Percentiles rank a stretch among this genome's conserved stretches.
phyloP scores from a whole-genome alignment of 2,113 vertebrate genomes.

The Saiga tatarica region DNA sequence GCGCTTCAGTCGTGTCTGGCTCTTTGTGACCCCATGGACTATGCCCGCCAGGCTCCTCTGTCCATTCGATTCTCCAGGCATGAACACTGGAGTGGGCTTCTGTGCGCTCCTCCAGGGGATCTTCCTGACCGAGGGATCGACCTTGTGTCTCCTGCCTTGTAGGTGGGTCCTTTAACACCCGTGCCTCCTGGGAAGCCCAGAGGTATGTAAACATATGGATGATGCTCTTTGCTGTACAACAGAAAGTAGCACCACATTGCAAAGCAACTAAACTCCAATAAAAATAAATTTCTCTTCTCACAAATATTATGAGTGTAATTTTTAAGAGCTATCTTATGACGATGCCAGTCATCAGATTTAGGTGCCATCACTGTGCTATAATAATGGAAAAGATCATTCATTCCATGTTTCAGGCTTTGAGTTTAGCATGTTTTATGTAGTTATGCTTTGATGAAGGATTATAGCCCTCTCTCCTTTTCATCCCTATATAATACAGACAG shows the following conservation, averaged over 20 bases:
- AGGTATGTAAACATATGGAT: neutral
- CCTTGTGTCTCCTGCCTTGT: neutral
- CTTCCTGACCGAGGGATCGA: fast-evolving
- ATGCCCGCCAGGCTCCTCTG: neutral
- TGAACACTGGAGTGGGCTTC: neutral
- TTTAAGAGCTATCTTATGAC: neutral
- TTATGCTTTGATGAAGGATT: neutral
- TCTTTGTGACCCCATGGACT: fast-evolving
- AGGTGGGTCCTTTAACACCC: neutral
- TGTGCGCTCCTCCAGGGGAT: neutral
- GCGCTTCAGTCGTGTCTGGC: neutral
- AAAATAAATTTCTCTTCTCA: neutral
- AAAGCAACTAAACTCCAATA: neutral
- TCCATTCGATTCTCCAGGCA: neutral
- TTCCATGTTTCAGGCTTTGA: neutral
- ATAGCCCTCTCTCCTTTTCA: neutral
- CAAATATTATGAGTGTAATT: neutral
- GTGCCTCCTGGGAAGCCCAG: neutral
- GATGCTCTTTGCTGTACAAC: neutral
- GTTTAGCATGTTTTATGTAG: neutral
- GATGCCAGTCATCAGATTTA: too few species aligned
- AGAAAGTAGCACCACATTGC: neutral
- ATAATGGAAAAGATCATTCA: neutral
- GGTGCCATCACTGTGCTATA: fast-evolving
- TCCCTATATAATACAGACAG: neutral